Conservation (phyloP, 2,797 vertebrate genomes). For the Australoheros facetus region DNA sequence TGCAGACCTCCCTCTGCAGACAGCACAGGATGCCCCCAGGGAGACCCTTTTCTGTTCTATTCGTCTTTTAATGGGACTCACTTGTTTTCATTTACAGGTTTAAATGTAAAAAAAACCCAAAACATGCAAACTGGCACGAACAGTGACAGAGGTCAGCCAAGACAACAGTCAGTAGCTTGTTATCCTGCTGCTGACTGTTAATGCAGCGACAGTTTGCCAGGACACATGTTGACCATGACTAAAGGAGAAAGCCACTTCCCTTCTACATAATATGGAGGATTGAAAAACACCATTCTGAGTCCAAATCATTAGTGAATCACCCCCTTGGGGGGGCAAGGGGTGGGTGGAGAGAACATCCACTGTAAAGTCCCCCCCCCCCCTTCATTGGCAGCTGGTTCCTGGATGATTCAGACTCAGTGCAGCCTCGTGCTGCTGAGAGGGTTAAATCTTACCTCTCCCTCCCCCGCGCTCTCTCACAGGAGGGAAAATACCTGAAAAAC, state of each 20-base stretch:
- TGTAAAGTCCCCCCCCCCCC: too few species aligned
- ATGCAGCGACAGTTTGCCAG: neutral
- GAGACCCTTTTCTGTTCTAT: neutral
- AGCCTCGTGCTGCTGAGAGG: neutral
- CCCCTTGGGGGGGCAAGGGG: too few species aligned
- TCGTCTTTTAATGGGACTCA: neutral
- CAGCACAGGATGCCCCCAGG: neutral
- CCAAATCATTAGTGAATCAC: conserved; percentile 15
- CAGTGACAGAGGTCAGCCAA: neutral
- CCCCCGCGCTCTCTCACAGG: too few species aligned
- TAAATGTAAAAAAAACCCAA: too few species aligned
- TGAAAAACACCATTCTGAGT: conserved; percentile 14
- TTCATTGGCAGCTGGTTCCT: neutral
- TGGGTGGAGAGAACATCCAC: too few species aligned
- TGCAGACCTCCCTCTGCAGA: neutral
- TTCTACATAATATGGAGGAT: conserved; percentile 21
- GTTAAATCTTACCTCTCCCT: neutral
- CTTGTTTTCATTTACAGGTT: neutral
- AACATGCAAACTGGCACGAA: neutral
- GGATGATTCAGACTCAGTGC: neutral
- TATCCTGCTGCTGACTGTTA: conserved; percentile 4
- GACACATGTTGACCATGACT: conserved; percentile 32
- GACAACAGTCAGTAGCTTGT: conserved; percentile 19
- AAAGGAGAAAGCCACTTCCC: conserved; percentile 4
- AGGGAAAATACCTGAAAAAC: neutral